Evolutionary conservation across 2,888 invertebrate species (phyloP), one percentile per base, ranked within the genome.

Genomic region (Gymnocheta viridis): DNA sequence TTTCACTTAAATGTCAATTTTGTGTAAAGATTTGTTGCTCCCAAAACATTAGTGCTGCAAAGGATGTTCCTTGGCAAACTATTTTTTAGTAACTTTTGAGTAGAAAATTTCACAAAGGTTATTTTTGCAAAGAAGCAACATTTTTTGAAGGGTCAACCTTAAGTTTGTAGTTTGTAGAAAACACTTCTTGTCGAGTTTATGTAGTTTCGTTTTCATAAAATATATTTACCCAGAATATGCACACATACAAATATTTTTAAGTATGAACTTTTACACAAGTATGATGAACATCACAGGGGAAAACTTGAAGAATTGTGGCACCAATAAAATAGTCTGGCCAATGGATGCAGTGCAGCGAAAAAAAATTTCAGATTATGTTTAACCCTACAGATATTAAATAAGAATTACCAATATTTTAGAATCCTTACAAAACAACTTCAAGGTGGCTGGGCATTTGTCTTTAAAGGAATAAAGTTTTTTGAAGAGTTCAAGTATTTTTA

Each of bases 1-100:
- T 84, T 80, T 84, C 60, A 84, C 80, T 84, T 80, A 80, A 77
- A 77, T 80, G 66, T 72, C 76, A 76, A 72, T 72, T 80, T 81
- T 60, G 58, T 79, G 58, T 56, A 14, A 27, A 82, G 67, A 41
- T 24, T 56, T 22, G 32, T 17, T 2, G n/a, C n/a, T n/a, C n/a
- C 6, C 2, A 27, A 73, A 49, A 38, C 12, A 24, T 24, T 38
- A 10, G 32, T 27, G 4, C 9, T 12, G 17, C 4, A 19, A 35
- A 41, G 44, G 64, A 22, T 29, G 29, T 29, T 12, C 41, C 19
- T 4, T 22, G 9, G 4, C 14, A 10, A 14, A 0, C 38, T 24
- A 14, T 54, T 51, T 4, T 47, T 0, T 19, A 24, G n/a, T 38
- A n/a, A 19, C 14, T 27, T 44, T 38, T 7, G n/a, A 35, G 3